These are phyloP conservation scores for Caenorhabditis wallacei DNA, from an alignment of 2,888 invertebrate species.

Conservation along the genomic window DNA sequence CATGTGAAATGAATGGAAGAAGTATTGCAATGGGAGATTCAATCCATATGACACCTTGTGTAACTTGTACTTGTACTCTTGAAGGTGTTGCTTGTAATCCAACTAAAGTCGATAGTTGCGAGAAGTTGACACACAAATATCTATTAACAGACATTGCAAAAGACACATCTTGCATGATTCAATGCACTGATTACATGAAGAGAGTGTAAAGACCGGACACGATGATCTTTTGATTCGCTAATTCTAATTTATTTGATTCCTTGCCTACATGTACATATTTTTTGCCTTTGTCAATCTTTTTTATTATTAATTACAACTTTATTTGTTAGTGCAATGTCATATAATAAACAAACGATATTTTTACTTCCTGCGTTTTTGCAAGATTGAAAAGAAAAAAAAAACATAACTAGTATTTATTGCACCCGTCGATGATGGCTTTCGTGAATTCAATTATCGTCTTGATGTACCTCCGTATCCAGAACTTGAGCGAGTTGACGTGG, in stretches of 20 bases:
- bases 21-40: slow-evolving; percentile 81
- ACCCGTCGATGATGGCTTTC: slow-evolving; percentile 26
- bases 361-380: slow-evolving; percentile 6
- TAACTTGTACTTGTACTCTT: slow-evolving; percentile 82
- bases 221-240: slow-evolving; percentile 16
- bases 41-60: slow-evolving; percentile 82
- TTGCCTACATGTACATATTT: slow-evolving; percentile 38
- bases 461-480: slow-evolving; percentile 76
- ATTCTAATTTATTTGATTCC: slow-evolving; percentile 35
- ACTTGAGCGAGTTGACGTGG: slow-evolving; percentile 44
- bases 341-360: slow-evolving; percentile 43
- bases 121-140: slow-evolving; percentile 81
- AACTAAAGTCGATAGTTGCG: slow-evolving; percentile 78
- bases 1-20: slow-evolving; percentile 81
- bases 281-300: slow-evolving; percentile 24
- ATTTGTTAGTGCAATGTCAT: slow-evolving; percentile 55
- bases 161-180: slow-evolving; percentile 82
- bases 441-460: slow-evolving; percentile 62
- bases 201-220: slow-evolving; percentile 37
- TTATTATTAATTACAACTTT: slow-evolving; percentile 30
- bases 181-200: slow-evolving; percentile 81
- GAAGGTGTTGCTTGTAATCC: slow-evolving; percentile 82
- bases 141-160: slow-evolving; percentile 78
- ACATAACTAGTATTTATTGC: slow-evolving; percentile 14
- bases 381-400: neutral